Base-by-base conservation (phyloP, 2,888 invertebrate genomes). In the Cosmia pyralina region DNA sequence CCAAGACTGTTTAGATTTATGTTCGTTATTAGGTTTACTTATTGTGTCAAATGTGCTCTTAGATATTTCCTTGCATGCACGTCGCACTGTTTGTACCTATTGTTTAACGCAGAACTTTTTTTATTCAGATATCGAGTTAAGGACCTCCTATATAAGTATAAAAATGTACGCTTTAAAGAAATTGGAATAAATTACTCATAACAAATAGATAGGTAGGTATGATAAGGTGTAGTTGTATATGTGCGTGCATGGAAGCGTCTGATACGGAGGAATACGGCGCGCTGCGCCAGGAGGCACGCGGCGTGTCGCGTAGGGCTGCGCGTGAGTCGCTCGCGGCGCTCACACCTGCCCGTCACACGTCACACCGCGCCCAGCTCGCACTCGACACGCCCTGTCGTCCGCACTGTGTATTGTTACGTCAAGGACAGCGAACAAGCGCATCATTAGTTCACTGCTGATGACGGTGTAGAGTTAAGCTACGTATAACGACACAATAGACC, bases 91-190 rank as follows among this genome's bases (percentile, higher is more conserved):
- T 90, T 92, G 89, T 91, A 90, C 89, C 88, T 90, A 89, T 92
- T 89, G 86, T 92, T 91, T 93, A 86, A 89, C 73, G 83, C 90
- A 87, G 86, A 87, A 72, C 88, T 86, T 90, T 89, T 92, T 91
- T 90, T 84, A 92, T 90, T 92, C 90, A 86, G 86, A 93, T 93
- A 92, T 93, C 92, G 91, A 90, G 87, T 90, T 95, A 94, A 94
- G 95, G 91, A 94, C 93, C 93, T 95, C 92, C 92, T 94, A 94
- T 92, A 90, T 95, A 95, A 95, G 94, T 92, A 96, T 95, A 95
- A 96, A 93, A 96, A 95, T 95, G 95, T 96, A 96, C 96, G 96
- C 96, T 96, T 96, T 96, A 96, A 96, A 93, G 95, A 96, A 95
- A 95, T 95, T 94, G 92, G 91, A 85, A 93, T 94, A 95, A 95